Conservation (phyloP, 1,140 invertebrate genomes). For the Drosophila subpulchrella region DNA sequence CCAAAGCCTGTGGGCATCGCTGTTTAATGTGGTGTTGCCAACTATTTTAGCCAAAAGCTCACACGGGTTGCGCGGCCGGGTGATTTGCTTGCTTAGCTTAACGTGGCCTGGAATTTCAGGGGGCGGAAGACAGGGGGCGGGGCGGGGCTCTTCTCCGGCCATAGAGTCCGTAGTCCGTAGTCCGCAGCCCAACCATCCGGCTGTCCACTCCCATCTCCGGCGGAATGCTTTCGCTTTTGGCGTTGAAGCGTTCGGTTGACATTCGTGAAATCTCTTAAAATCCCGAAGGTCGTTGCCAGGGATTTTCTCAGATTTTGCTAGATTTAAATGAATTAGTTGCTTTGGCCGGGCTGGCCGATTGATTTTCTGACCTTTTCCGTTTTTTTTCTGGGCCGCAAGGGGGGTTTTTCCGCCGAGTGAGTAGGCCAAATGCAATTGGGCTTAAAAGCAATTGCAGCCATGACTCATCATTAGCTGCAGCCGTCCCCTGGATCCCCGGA, state of each 20-base stretch:
- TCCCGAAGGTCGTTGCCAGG: conserved; percentile 85
- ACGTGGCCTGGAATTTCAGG: conserved; percentile 36
- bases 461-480: conserved; percentile 49
- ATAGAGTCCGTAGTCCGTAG: conserved; percentile 7
- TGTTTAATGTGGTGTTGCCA: conserved; percentile 84
- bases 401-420: conserved; percentile 2
- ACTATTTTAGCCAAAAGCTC: conserved; percentile 83
- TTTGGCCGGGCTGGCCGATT: conserved; percentile 74
- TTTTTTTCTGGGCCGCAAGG: conserved; percentile 11
- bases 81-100: conserved; percentile 82
- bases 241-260: conserved; percentile 80
- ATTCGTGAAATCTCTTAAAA: conserved; percentile 84
- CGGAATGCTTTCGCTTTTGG: conserved; percentile 73
- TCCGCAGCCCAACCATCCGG: conserved; percentile 7
- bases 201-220: conserved; percentile 43
- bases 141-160: conserved; percentile 14
- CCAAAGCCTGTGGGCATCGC: conserved; percentile 30
- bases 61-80: conserved; percentile 71
- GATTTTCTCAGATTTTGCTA: conserved; percentile 85
- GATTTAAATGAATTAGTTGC: conserved; percentile 85
- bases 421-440: conserved; percentile 55
- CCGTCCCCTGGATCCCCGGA: not conserved
- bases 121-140: not conserved
- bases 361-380: conserved; percentile 84
- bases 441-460: conserved; percentile 32